These are phyloP conservation scores for Drosophila antonietae DNA, from an alignment of 2,888 invertebrate genomes.

Conservation along the genomic window DNA sequence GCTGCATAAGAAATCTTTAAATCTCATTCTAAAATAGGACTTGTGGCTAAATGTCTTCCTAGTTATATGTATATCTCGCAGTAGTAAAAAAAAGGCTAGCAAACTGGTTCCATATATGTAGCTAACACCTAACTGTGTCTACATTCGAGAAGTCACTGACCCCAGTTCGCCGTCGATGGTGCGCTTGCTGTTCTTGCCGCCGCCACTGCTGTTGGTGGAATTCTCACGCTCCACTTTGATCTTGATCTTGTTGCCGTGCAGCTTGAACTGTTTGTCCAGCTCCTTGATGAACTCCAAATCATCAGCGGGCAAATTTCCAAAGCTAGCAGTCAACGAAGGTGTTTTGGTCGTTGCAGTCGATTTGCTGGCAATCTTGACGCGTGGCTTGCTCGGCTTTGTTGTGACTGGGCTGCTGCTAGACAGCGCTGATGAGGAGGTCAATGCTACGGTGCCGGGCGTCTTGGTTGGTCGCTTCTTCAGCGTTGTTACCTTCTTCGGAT, in stretches of 20 bases:
- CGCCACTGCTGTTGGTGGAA: constrained; percentile 54
- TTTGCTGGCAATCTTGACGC: constrained; percentile 51
- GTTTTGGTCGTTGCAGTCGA: constrained; percentile 38
- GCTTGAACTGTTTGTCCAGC: constrained; percentile 84
- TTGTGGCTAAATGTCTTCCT: background rate
- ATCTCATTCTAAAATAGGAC: background rate
- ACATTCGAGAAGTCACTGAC: constrained; percentile 84
- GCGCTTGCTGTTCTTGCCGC: constrained; percentile 86
- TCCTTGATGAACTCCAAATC: constrained; percentile 84
- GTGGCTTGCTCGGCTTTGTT: constrained; percentile 66
- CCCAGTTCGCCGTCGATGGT: constrained; percentile 91
- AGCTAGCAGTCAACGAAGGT: constrained; percentile 69
- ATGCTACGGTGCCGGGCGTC: constrained; percentile 51
- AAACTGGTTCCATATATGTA: constrained; percentile 20
- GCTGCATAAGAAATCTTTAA: background rate
- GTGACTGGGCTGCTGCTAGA: constrained; percentile 31
- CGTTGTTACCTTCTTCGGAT: constrained; percentile 82
- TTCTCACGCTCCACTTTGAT: constrained; percentile 84
- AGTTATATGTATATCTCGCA: background rate
- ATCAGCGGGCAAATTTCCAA: constrained; percentile 81
- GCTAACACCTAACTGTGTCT: background rate
- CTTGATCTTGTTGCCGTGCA: constrained; percentile 83
- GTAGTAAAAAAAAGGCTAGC: background rate
- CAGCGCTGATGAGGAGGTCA: constrained; percentile 7
- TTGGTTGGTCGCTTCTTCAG: constrained; percentile 80